A percentile compares a stretch with the other conserved stretches of the same genome.
Conservation (phyloP, 2,797 vertebrate genomes). For the Melanotaenia nigrans region DNA sequence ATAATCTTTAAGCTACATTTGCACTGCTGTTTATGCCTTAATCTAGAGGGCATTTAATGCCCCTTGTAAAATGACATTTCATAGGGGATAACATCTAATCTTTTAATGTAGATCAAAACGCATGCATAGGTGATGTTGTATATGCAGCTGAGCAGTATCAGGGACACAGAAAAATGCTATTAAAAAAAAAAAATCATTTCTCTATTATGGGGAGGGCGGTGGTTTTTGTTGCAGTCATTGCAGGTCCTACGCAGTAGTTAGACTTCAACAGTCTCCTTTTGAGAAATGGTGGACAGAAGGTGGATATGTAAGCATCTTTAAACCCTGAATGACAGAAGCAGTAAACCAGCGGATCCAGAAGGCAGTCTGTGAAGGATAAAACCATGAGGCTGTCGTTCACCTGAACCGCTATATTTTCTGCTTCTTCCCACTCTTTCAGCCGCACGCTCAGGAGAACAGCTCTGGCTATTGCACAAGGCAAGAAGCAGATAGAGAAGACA, state of each 20-base stretch:
- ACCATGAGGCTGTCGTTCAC: conserved; percentile 80
- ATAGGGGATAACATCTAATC: not conserved
- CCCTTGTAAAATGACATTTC: not conserved
- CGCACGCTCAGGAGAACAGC: conserved; percentile 44
- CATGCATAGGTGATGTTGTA: not conserved
- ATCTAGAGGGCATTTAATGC: not conserved
- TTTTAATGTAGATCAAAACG: not conserved
- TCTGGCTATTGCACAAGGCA: conserved; percentile 70
- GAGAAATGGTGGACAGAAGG: conserved; percentile 58
- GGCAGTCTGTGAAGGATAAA: conserved; percentile 80
- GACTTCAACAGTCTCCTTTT: conserved; percentile 16
- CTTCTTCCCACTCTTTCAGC: fast-evolving
- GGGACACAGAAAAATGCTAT: no score
- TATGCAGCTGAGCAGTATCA: not conserved
- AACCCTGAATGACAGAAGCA: conserved; percentile 84
- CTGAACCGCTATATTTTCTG: conserved; percentile 59
- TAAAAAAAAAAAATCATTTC: conserved; percentile 16
- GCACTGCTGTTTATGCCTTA: not conserved
- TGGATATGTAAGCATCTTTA: conserved; percentile 70
- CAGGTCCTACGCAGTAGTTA: not conserved
- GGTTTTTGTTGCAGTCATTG: not conserved
- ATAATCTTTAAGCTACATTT: not conserved
- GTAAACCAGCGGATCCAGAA: conserved; percentile 83
- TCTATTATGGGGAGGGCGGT: conserved; percentile 9
- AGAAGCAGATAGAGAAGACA: conserved; percentile 78